Evolutionary conservation across 2,888 invertebrate species (phyloP).

Genomic region (Tyria jacobaeae): DNA sequence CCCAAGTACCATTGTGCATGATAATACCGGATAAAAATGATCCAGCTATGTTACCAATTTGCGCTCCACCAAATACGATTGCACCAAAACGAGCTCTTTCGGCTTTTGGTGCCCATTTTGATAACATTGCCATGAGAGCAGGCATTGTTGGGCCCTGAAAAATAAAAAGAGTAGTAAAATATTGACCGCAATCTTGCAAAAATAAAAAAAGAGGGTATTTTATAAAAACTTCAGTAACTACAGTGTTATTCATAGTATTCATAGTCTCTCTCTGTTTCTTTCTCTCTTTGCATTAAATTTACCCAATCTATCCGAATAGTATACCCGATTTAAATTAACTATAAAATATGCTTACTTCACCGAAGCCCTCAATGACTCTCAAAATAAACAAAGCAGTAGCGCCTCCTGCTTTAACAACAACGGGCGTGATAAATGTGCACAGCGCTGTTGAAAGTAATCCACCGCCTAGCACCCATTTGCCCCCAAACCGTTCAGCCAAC

Average conservation of each 20-base stretch:
- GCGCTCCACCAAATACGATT: constrained; percentile 86
- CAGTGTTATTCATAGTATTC: too few relatives aligned
- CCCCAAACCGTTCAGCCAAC: constrained; percentile 93
- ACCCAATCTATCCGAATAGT: too few relatives aligned
- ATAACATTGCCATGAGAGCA: constrained; percentile 87
- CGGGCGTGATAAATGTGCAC: constrained; percentile 93
- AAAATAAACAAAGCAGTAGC: constrained; percentile 85
- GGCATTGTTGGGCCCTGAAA: constrained; percentile 87
- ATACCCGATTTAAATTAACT: not conserved
- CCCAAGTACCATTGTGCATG: constrained; percentile 84
- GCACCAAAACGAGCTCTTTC: constrained; percentile 87
- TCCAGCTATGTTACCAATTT: constrained; percentile 85
- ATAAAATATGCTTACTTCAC: constrained; percentile 86
- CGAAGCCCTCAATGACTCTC: constrained; percentile 85
- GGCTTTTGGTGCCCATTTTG: constrained; percentile 87
- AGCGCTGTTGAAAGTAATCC: constrained; percentile 93
- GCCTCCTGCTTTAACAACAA: constrained; percentile 87
- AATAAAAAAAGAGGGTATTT: too few relatives aligned
- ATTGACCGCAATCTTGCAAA: too few relatives aligned
- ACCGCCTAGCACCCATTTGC: constrained; percentile 93
- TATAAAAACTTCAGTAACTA: too few relatives aligned
- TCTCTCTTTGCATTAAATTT: too few relatives aligned
- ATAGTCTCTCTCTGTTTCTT: too few relatives aligned
- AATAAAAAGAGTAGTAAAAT: not conserved
- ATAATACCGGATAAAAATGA: constrained; percentile 83